Conservation (phyloP, 30 jellyfish, hydroid and myxozoan genomes). For the Pelagia noctiluca region DNA sequence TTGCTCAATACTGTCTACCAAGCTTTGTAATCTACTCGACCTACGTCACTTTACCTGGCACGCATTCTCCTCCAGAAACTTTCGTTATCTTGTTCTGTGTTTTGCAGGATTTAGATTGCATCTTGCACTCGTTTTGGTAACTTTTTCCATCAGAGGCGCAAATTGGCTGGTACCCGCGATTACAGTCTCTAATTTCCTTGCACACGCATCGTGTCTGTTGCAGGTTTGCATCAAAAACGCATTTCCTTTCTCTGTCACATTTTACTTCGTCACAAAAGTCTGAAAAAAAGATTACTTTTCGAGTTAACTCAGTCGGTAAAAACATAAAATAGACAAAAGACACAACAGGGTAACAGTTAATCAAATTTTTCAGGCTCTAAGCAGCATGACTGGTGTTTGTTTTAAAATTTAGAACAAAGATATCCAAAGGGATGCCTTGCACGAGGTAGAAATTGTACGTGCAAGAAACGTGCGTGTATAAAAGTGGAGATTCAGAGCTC, state of each 20-base stretch:
- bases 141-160: slow-evolving; percentile 70
- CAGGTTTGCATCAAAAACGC: slow-evolving; percentile 16
- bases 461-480: too few relatives aligned
- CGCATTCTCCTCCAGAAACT: slow-evolving; percentile 29
- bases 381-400: too few relatives aligned
- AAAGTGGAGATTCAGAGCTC: not conserved
- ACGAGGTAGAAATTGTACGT: too few relatives aligned
- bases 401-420: too few relatives aligned
- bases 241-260: slow-evolving; percentile 41
- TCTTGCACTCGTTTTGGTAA: slow-evolving; percentile 53
- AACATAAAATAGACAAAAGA: too few relatives aligned
- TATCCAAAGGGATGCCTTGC: too few relatives aligned
- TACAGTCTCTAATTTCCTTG: slow-evolving; percentile 28
- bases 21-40: too few relatives aligned
- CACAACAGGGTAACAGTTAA: too few relatives aligned
- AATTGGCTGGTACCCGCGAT: slow-evolving; percentile 37
- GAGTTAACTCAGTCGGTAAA: not conserved
- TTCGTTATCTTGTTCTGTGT: not conserved
- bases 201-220: slow-evolving; percentile 49
- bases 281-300: not conserved
- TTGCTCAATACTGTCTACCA: too few relatives aligned
- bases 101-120: slow-evolving; percentile 48
- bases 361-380: too few relatives aligned
- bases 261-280: slow-evolving; percentile 38
- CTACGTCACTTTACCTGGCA: slow-evolving; percentile 41